Evolutionary conservation across 2,113 vertebrate species (phyloP).

Genomic region (Amblyopsis rosae): DNA sequence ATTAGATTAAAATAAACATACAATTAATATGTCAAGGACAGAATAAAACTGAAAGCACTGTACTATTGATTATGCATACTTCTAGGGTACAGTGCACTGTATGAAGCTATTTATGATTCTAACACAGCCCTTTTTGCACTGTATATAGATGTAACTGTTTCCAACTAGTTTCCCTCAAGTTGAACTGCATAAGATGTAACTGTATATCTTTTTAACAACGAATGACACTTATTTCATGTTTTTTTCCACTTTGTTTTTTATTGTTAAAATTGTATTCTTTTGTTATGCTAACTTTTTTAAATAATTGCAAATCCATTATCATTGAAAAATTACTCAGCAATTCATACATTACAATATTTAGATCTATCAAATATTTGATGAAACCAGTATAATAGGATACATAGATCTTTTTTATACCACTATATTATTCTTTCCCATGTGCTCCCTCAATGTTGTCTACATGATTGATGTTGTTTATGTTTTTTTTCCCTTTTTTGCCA

Average conservation of each 20-base stretch:
- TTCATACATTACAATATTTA: slow-evolving; percentile 16
- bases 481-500: background rate
- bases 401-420: slow-evolving; percentile 46
- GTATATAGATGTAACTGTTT: slow-evolving; percentile 65
- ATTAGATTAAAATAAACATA: slow-evolving; percentile 14
- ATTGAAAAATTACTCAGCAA: slow-evolving; percentile 32
- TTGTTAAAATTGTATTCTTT: slow-evolving; percentile 40
- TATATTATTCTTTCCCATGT: slow-evolving; percentile 6
- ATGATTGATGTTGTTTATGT: slow-evolving; percentile 11
- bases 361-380: slow-evolving; percentile 31
- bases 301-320: slow-evolving; percentile 15
- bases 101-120: slow-evolving; percentile 72
- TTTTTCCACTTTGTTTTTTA: slow-evolving; percentile 55
- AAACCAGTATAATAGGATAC: slow-evolving; percentile 14
- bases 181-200: slow-evolving; percentile 56
- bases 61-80: slow-evolving; percentile 46
- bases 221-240: slow-evolving; percentile 54
- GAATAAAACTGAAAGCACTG: slow-evolving; percentile 35
- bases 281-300: slow-evolving; percentile 39
- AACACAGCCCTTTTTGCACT: slow-evolving; percentile 72
- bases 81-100: slow-evolving; percentile 47
- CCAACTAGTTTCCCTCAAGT: slow-evolving; percentile 34
- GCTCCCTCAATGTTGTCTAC: background rate
- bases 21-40: no score
- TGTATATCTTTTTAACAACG: slow-evolving; percentile 61